Percentiles rank a stretch among this genome's conserved stretches.
phyloP scores from a whole-genome alignment of 1,140 invertebrate species.

The Hetaerina americana region DNA sequence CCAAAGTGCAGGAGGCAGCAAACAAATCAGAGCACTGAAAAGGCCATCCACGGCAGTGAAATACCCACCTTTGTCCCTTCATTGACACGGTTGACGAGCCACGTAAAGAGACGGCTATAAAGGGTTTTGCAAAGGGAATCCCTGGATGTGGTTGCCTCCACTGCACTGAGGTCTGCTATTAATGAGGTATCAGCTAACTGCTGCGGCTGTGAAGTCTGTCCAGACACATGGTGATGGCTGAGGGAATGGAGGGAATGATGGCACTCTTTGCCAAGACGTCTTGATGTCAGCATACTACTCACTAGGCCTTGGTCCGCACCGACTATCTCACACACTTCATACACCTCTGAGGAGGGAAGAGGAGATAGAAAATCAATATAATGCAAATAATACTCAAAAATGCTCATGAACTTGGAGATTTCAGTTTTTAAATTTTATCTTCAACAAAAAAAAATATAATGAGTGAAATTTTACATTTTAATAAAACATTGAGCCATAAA shows the following conservation, averaged over 20 bases:
- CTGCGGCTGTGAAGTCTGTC: conserved; percentile 44
- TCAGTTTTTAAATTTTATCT: no score
- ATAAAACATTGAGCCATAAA: no score
- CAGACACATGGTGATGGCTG: conserved; percentile 36
- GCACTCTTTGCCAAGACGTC: conserved; percentile 10
- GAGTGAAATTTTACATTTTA: no score
- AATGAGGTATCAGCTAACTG: conserved; percentile 31
- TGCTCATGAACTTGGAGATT: no score
- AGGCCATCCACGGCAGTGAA: no score
- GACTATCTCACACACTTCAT: conserved; percentile 43
- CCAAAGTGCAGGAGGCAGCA: no score
- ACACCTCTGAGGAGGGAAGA: no score
- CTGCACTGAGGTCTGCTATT: conserved; percentile 46
- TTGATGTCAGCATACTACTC: neutral
- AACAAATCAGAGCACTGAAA: no score
- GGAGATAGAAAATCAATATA: no score
- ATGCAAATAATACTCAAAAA: no score
- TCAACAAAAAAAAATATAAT: no score
- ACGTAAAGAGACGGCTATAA: conserved; percentile 63
- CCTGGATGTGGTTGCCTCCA: conserved; percentile 42
- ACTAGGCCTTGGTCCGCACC: conserved; percentile 29
- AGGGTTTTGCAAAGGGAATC: conserved; percentile 54
- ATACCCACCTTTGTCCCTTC: conserved; percentile 53
- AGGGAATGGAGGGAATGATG: neutral
- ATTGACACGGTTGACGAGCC: conserved; percentile 60